phyloP scores from a whole-genome alignment of 2,113 vertebrate genomes.

The Cacatua alba region DNA sequence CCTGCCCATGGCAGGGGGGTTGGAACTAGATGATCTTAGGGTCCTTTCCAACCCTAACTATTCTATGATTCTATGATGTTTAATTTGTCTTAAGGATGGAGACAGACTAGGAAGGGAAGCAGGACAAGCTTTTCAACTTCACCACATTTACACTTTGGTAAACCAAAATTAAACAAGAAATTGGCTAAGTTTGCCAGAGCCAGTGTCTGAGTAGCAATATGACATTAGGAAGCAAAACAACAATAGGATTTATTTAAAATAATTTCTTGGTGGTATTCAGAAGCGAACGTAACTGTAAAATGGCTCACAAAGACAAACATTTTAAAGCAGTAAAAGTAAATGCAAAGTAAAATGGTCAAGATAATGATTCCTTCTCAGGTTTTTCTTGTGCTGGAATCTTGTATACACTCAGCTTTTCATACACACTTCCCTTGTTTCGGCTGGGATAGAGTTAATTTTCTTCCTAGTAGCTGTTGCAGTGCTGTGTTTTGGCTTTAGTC shows the following conservation, averaged over 20 bases:
- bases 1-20: no score
- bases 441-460: neutral
- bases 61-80: neutral
- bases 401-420: neutral
- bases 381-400: neutral
- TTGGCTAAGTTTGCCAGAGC: neutral
- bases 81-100: neutral
- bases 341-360: neutral
- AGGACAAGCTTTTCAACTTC: neutral
- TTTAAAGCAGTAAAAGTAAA: neutral
- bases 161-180: neutral
- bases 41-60: no score
- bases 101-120: neutral
- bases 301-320: neutral
- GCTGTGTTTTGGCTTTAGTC: neutral
- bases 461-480: neutral
- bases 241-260: neutral
- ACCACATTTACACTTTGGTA: neutral
- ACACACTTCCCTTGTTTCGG: neutral
- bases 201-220: neutral
- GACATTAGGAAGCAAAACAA: neutral
- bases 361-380: neutral
- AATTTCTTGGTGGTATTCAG: neutral
- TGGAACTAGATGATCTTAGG: no score
- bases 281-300: neutral